phyloP scores from a whole-genome alignment of 2,888 invertebrate species.

The Drosophila robusta region DNA sequence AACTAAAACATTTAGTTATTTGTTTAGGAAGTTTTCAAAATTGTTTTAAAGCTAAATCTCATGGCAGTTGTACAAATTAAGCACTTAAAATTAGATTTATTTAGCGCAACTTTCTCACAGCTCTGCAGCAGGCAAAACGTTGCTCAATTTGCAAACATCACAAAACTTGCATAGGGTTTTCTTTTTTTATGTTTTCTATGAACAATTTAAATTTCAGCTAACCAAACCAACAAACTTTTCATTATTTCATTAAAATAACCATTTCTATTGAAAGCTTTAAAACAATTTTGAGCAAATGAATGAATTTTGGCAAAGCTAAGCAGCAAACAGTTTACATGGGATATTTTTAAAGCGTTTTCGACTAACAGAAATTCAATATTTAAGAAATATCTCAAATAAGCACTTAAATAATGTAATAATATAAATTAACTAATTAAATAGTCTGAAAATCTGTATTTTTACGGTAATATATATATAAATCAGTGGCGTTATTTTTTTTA shows the following conservation, averaged over 20 bases:
- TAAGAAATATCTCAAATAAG: not conserved
- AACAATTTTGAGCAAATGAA: slow-evolving; percentile 76
- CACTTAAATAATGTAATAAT: not conserved
- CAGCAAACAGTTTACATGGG: slow-evolving; percentile 29
- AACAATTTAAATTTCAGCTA: slow-evolving; percentile 33
- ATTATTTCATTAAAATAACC: slow-evolving; percentile 4
- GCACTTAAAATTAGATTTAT: slow-evolving; percentile 60
- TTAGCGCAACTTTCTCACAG: slow-evolving; percentile 32
- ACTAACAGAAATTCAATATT: not conserved
- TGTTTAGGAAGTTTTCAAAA: slow-evolving; percentile 46
- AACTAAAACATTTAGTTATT: slow-evolving; percentile 49
- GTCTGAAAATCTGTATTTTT: no score
- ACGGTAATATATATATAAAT: no score
- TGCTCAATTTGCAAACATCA: slow-evolving; percentile 53
- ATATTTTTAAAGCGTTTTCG: not conserved
- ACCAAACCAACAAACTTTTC: slow-evolving; percentile 80
- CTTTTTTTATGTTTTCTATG: not conserved
- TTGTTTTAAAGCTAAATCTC: slow-evolving; percentile 69
- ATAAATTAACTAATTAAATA: not conserved
- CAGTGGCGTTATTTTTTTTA: no score
- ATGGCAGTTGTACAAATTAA: slow-evolving; percentile 15
- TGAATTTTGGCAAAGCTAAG: slow-evolving; percentile 42
- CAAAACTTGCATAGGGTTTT: slow-evolving; percentile 24
- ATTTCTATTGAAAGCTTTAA: slow-evolving; percentile 68
- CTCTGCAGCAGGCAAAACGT: slow-evolving; percentile 54